Conservation (phyloP, 2,888 invertebrate species). For the Stenichneumon culpator region DNA sequence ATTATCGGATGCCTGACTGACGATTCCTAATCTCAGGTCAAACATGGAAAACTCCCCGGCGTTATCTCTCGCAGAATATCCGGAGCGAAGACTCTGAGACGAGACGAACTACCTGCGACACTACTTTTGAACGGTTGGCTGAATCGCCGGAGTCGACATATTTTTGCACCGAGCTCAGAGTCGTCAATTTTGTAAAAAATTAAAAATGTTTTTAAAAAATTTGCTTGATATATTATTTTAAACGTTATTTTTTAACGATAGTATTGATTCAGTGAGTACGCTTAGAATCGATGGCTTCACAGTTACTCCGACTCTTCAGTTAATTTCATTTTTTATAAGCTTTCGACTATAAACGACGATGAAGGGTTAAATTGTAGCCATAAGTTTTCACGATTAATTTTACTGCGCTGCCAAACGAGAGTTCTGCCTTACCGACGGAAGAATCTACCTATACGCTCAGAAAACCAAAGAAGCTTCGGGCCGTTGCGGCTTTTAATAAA, state of each 20-base stretch:
- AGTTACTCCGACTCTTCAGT: too few species aligned
- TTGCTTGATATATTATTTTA: too few species aligned
- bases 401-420: too few species aligned
- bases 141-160: not conserved
- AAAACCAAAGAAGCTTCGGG: not conserved
- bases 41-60: slow-evolving; percentile 45
- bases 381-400: not conserved
- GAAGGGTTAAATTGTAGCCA: not conserved
- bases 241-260: too few species aligned
- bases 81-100: not conserved
- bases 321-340: too few species aligned
- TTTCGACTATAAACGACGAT: too few species aligned
- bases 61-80: slow-evolving; percentile 26
- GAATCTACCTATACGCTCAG: not conserved
- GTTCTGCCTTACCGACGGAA: too few species aligned
- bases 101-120: not conserved
- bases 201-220: too few species aligned
- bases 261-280: not conserved
- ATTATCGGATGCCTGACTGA: slow-evolving; percentile 30
- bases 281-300: not conserved
- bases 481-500: slow-evolving; percentile 33
- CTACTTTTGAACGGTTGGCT: not conserved
- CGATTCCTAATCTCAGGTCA: slow-evolving; percentile 51
- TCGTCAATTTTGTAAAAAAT: not conserved
- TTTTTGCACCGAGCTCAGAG: not conserved